phyloP scores from a whole-genome alignment of 2,888 invertebrate genomes.

The Sialis lutaria region DNA sequence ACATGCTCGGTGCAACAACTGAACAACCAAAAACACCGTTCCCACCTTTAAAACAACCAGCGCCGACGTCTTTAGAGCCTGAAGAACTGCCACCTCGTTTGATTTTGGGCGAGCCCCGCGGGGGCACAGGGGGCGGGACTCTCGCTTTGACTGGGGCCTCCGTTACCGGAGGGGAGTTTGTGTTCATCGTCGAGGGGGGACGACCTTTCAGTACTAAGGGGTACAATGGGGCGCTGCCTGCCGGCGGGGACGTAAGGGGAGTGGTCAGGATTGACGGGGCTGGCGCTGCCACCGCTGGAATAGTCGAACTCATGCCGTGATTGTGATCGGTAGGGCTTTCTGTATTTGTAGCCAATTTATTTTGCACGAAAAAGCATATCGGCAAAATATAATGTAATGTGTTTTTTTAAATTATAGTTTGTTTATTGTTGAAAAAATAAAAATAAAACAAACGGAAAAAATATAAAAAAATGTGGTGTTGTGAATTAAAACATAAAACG shows the following conservation, averaged over 20 bases:
- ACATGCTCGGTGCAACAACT: conserved; percentile 30
- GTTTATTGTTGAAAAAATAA: conserved; percentile 5
- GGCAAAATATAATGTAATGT: too few species aligned
- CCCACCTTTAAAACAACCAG: conserved; percentile 2
- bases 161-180: conserved; percentile 27
- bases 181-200: conserved; percentile 19
- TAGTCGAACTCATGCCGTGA: conserved; percentile 26
- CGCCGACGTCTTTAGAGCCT: conserved; percentile 3
- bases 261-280: conserved; percentile 27
- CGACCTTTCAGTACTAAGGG: conserved; percentile 59
- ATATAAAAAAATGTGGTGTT: too few species aligned
- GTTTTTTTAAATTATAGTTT: conserved; percentile 5
- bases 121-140: conserved; percentile 78
- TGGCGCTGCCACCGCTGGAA: conserved; percentile 17
- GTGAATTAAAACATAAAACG: too few species aligned
- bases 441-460: too few species aligned
- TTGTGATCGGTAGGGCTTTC: conserved; percentile 36
- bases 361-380: too few species aligned
- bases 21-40: conserved; percentile 20
- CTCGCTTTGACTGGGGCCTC: conserved; percentile 37
- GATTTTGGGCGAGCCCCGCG: conserved; percentile 58
- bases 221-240: conserved; percentile 31
- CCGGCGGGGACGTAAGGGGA: conserved; percentile 28
- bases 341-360: conserved; percentile 11
- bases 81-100: conserved; percentile 31